Evolutionary conservation across 2,113 vertebrate genomes (phyloP).

Genomic region (Spermophilus dauricus): DNA sequence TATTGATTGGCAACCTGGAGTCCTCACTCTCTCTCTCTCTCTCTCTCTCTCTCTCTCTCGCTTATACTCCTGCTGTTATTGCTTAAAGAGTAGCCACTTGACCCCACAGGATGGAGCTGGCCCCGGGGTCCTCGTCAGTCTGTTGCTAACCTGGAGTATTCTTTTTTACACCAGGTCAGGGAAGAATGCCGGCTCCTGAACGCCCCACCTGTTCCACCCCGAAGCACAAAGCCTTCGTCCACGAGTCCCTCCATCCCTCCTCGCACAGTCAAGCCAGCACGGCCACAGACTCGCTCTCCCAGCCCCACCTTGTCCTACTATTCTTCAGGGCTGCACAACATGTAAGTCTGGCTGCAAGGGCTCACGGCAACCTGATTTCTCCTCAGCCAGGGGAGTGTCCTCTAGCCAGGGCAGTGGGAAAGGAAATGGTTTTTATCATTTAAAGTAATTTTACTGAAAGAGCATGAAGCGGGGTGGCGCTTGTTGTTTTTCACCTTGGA

Average conservation of each 20-base stretch:
- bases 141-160: constrained; percentile 75
- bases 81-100: background rate
- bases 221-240: constrained; percentile 94
- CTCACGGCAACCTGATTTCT: background rate
- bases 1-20: too few species aligned
- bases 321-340: constrained; percentile 97
- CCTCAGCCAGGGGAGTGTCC: background rate
- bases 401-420: background rate
- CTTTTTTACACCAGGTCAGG: constrained; percentile 92
- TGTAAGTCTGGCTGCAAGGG: constrained; percentile 90
- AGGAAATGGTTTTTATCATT: background rate
- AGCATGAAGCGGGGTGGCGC: background rate
- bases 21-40: background rate
- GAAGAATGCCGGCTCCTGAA: constrained; percentile 99
- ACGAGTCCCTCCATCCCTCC: constrained; percentile 91
- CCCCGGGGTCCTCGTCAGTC: background rate
- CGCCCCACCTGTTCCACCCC: constrained; percentile 96
- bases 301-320: constrained; percentile 99
- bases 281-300: constrained; percentile 95
- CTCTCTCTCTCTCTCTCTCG: background rate
- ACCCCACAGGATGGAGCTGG: constrained; percentile 44
- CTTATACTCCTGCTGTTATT: background rate
- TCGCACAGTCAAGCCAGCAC: constrained; percentile 90
- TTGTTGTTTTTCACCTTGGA: background rate
- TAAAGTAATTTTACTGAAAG: background rate